Base-by-base conservation (phyloP, 1,140 invertebrate genomes). In the Drosophila simulans region DNA sequence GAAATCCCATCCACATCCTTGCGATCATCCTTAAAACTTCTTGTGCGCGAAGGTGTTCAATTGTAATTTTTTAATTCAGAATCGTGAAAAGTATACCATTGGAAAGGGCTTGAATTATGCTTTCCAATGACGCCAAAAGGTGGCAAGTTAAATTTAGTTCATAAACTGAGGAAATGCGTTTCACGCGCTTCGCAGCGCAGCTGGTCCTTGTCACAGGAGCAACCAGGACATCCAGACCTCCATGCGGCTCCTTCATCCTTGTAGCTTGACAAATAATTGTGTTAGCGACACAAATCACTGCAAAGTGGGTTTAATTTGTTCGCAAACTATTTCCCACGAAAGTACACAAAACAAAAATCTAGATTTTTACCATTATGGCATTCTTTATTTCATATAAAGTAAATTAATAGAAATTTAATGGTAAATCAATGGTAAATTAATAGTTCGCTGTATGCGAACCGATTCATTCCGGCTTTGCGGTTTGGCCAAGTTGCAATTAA, bases 291-390 rank as follows among this genome's bases (percentile, higher is more conserved):
- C 80, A 84, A 84, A 84, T 84, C 80, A 84, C 80, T 80, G 80
- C 80, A 84, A 84, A 84, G 80, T 84, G 80, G 76, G 65, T 76
- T 84, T 84, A 84, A 84, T 84, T 84, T 84, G 80, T 84, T 84
- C 76, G 71, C 71, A 80, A 84, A 84, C 80, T 84, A 80, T 80
- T 84, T 83, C 37, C 53, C 64, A 70, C 65, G 31, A 15, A 43
- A 63, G 46, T 52, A 20, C 46, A 65, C 43, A 5, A 46, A 2
- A 20, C 35, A 40, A 68, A 42, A 27, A 12, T 15, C 3, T 4
- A 11, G 2, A 5, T 13, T 17, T 20, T 17, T 20, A 1, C n/a
- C n/a, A 5, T 43, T 39, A 31, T 31, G 31, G 3, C 20, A 3
- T 31, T 31, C 31, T 31, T 31, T 31, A 31, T 31, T 31, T 22